A percentile compares a stretch with the other conserved stretches of the same genome.
Conservation (phyloP, 2,888 invertebrate species). For the Rotaria socialis region DNA sequence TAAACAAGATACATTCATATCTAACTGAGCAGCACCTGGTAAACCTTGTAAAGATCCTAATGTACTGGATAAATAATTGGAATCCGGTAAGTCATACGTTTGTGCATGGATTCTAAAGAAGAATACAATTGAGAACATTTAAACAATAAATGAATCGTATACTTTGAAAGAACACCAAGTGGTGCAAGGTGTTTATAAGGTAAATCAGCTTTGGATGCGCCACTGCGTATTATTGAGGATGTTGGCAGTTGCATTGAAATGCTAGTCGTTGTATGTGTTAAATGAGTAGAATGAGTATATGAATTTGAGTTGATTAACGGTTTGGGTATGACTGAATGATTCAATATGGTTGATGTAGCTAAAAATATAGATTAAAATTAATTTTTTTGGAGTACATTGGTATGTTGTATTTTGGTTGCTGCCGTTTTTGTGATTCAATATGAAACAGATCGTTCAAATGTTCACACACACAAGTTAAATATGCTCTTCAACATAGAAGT, state of each 20-base stretch:
- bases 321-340: neutral
- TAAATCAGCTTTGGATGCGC: slow-evolving; percentile 20
- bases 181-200: neutral
- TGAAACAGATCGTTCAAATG: too few relatives aligned
- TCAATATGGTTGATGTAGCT: neutral
- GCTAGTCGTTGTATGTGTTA: neutral
- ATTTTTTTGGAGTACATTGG: too few relatives aligned
- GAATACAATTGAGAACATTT: neutral
- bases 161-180: slow-evolving; percentile 33
- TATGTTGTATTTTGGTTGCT: too few relatives aligned
- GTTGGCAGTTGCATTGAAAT: neutral
- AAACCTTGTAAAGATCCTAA: neutral
- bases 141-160: neutral
- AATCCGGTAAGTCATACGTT: neutral
- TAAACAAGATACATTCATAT: slow-evolving; percentile 43
- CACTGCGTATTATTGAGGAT: neutral
- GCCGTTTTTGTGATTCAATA: too few relatives aligned
- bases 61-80: slow-evolving; percentile 24
- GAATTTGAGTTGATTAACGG: neutral
- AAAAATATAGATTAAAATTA: neutral
- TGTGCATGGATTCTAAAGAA: neutral
- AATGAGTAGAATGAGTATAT: too few relatives aligned
- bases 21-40: slow-evolving; percentile 38
- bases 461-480: too few relatives aligned
- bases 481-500: too few relatives aligned